Percentiles rank a stretch among this genome's conserved stretches.
phyloP scores from a whole-genome alignment of 2,113 vertebrate species.

The Callospermophilus lateralis region DNA sequence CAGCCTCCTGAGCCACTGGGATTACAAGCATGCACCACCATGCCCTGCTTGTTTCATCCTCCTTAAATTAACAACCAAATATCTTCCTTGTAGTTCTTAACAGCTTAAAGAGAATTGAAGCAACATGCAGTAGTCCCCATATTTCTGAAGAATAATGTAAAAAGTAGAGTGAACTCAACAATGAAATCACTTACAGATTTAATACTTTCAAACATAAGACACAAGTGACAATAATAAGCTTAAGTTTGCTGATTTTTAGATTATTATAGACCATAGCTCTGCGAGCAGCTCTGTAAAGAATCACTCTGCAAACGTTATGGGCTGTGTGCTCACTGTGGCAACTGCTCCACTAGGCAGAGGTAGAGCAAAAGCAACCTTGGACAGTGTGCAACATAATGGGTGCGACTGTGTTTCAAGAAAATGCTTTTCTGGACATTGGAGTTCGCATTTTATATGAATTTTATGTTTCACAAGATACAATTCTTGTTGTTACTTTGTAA shows the following conservation, averaged over 20 bases:
- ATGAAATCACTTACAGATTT: background rate
- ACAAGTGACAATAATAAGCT: background rate
- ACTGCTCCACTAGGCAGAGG: background rate
- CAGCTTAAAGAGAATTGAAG: background rate
- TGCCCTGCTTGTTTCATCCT: background rate
- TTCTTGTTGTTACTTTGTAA: background rate
- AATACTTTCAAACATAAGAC: background rate
- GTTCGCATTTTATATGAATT: background rate
- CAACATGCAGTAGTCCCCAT: background rate
- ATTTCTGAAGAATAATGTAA: background rate
- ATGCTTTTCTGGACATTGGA: background rate
- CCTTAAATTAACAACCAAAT: constrained; percentile 7
- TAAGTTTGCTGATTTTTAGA: background rate
- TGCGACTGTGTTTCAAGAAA: background rate
- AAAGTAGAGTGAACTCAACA: background rate
- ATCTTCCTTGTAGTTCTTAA: background rate
- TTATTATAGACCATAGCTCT: background rate
- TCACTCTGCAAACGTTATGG: background rate
- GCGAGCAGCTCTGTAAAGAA: background rate
- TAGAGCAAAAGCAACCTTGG: background rate
- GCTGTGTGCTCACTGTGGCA: background rate
- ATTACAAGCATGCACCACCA: too few relatives aligned
- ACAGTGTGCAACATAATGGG: background rate
- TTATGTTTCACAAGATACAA: background rate
- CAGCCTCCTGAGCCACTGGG: too few relatives aligned